Evolutionary conservation across 2,113 vertebrate species (phyloP), one percentile per base, ranked within the genome.

Genomic region (Hydrolagus affinis): DNA sequence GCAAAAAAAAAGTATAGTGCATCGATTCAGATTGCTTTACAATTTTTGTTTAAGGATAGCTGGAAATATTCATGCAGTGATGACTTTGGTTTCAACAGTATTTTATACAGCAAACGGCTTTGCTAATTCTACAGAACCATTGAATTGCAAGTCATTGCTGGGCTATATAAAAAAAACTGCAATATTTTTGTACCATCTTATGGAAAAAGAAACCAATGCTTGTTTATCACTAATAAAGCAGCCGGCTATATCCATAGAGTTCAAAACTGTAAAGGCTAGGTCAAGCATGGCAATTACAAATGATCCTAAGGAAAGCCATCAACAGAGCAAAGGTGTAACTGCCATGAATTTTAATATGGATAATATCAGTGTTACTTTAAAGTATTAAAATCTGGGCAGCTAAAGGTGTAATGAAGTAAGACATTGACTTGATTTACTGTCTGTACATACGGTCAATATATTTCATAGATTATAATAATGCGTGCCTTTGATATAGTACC

Each of bases 41-140:
- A 68, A 64, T 12, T 28, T 25, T 23, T 28, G 17, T 80, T 64
- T 68, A 68, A 66, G 30, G 2, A 19, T 23, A 30, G 11, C 19
- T 68, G 11, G 2, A 68, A 23, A 28, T 66, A 66, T 66, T 66
- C 78, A 83, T 10, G 60, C 28, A 66, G n/a, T 14, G 62, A 66
- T 66, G 10, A 7, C 62, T 83, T 66, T 83, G 60, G 78, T 66
- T 83, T 83, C 28, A 83, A 4, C 17, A 80, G 64, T 80, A 66
- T 21, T 32, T 83, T 19, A 8, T 11, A 83, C 15, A 83, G 66
- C 44, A 44, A 44, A 44, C 10, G 19, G 30, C 15, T 28, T 80
- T 64, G 17, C 60, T 83, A 30, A 32, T 68, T 30, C 62, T 83
- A 64, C 23, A 68, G 17, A 83, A 66, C 56, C 44, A 44, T 14